Conservation (phyloP, 2,888 invertebrate genomes). For the Drosophila mulleri region DNA sequence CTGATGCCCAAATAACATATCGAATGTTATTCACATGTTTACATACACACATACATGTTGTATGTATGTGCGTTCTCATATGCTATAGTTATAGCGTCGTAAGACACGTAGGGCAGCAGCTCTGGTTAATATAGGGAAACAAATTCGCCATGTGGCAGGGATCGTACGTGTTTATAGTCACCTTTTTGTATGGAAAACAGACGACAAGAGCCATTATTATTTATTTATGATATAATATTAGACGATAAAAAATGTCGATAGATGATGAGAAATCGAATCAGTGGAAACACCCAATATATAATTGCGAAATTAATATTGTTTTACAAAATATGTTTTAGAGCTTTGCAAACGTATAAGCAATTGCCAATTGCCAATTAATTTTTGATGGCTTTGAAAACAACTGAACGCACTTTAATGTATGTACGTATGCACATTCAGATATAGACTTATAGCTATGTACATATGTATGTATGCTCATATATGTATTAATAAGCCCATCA, state of each 20-base stretch:
- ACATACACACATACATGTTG: not conserved
- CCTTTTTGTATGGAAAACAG: conserved; percentile 8
- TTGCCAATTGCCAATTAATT: conserved; percentile 37
- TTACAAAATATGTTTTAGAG: conserved; percentile 7
- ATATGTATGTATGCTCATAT: conserved; percentile 4
- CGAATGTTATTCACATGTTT: not conserved
- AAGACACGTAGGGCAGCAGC: conserved; percentile 38
- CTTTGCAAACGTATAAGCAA: not conserved
- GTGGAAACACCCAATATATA: not conserved
- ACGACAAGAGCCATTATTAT: conserved; percentile 18
- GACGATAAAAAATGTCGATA: conserved; percentile 19
- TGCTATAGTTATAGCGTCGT: not conserved
- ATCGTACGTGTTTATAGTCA: conserved; percentile 52
- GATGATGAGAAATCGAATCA: conserved; percentile 2
- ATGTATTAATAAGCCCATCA: conserved; percentile 42
- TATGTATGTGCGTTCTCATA: not conserved
- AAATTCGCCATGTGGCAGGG: conserved; percentile 14
- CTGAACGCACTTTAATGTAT: conserved; percentile 10
- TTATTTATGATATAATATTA: conserved; percentile 34
- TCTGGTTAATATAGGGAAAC: conserved; percentile 16
- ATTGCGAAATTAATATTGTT: not conserved
- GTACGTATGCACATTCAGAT: conserved; percentile 6
- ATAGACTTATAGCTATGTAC: not conserved
- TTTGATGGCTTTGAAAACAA: conserved; percentile 34
- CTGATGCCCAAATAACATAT: not conserved